Conservation (phyloP, 92 coral and sea anemone species). For the Chrysogorgia sp. region DNA sequence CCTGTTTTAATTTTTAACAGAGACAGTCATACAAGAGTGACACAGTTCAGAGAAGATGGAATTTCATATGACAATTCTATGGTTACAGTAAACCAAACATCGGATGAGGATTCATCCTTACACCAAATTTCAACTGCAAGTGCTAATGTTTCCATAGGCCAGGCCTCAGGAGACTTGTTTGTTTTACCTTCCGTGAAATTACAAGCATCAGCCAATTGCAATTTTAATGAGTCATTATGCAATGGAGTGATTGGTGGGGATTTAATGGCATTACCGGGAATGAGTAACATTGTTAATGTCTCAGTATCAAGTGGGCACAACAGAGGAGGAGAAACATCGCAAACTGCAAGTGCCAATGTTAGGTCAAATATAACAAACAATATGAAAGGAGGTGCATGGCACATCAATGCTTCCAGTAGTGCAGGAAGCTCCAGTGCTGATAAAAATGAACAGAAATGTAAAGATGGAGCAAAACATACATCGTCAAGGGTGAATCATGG, state of each 20-base stretch:
- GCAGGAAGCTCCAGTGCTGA: constrained; percentile 14
- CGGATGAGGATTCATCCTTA: constrained; percentile 32
- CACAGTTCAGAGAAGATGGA: constrained; percentile 8
- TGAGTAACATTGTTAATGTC: constrained; percentile 22
- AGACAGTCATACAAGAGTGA: constrained; percentile 34
- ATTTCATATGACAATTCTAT: constrained; percentile 9
- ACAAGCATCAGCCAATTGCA: constrained; percentile 41
- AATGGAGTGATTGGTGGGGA: constrained; percentile 41
- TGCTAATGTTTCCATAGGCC: constrained; percentile 37
- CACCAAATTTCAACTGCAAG: constrained; percentile 30
- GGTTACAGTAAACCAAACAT: constrained; percentile 33
- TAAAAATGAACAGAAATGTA: not conserved
- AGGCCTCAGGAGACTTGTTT: constrained; percentile 10
- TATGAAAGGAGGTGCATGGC: constrained; percentile 3
- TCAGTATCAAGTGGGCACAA: constrained; percentile 26
- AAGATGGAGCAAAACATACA: not conserved
- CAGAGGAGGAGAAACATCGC: constrained; percentile 34
- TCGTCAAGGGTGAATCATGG: constrained; percentile 22
- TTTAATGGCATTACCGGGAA: constrained; percentile 33
- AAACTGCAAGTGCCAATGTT: constrained; percentile 19
- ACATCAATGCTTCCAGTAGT: constrained; percentile 36
- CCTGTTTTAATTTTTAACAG: not conserved
- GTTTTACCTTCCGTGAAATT: constrained; percentile 21
- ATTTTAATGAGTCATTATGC: constrained; percentile 31
- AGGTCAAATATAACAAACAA: constrained; percentile 10